A percentile compares a stretch with the other conserved stretches of the same genome.
phyloP scores from a whole-genome alignment of 2,888 invertebrate genomes.

The Microdon myrmicae region DNA sequence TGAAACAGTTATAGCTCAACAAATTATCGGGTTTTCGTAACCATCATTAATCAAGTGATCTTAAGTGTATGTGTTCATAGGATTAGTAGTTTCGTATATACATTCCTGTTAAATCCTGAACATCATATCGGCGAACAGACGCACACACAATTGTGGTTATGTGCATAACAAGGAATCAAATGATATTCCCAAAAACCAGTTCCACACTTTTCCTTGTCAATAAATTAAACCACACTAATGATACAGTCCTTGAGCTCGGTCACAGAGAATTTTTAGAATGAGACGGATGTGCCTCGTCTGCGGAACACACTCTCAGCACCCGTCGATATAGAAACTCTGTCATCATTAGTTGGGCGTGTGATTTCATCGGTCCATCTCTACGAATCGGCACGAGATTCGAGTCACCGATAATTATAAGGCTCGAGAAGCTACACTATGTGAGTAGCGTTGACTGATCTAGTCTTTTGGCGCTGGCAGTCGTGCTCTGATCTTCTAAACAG shows the following conservation, averaged over 20 bases:
- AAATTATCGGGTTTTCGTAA: too few species aligned
- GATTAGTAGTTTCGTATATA: too few species aligned
- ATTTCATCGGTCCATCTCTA: conserved; percentile 28
- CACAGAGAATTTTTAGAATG: too few species aligned
- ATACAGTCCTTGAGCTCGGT: conserved; percentile 32
- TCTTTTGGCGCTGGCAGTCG: conserved; percentile 15
- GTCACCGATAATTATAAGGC: conserved; percentile 18
- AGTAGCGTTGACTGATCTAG: conserved; percentile 21
- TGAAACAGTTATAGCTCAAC: too few species aligned
- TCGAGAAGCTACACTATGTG: conserved; percentile 10
- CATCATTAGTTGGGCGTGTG: conserved; percentile 36
- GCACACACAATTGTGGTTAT: too few species aligned
- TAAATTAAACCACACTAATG: conserved; percentile 29
- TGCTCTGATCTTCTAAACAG: conserved; percentile 16
- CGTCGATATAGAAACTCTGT: conserved; percentile 31
- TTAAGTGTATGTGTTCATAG: too few species aligned
- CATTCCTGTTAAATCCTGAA: too few species aligned
- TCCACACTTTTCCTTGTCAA: conserved; percentile 41
- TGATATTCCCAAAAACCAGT: too few species aligned
- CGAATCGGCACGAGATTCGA: conserved; percentile 18
- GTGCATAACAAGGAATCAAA: too few species aligned
- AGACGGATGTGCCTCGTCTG: too few species aligned
- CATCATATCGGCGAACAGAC: too few species aligned
- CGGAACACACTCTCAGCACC: conserved; percentile 7
- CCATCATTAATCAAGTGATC: too few species aligned